Evolutionary conservation across 1,140 invertebrate genomes (phyloP).

Genomic region (Lepidurus couesii): DNA sequence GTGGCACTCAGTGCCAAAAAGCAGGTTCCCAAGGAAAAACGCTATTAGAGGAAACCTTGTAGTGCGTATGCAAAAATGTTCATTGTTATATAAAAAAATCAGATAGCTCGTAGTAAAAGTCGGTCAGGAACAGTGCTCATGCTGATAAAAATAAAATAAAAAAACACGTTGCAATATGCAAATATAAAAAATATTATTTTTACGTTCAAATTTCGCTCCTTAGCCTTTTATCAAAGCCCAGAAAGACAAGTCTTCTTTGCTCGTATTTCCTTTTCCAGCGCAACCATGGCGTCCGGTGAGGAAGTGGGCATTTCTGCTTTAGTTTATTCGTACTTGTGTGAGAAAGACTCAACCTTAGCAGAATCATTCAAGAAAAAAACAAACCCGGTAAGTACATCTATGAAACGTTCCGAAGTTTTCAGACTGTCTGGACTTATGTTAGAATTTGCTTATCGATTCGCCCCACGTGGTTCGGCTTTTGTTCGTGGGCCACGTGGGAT

Average conservation of each 20-base stretch:
- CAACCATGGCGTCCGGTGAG: conserved; percentile 24
- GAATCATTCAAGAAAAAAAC: conserved; percentile 33
- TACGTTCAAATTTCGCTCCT: too few relatives aligned
- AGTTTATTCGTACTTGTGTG: conserved; percentile 31
- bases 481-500: background rate
- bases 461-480: background rate
- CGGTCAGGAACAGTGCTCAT: too few relatives aligned
- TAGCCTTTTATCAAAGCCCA: too few relatives aligned
- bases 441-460: background rate
- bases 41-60: too few relatives aligned
- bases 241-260: background rate
- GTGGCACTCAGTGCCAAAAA: too few relatives aligned
- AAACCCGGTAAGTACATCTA: conserved; percentile 27
- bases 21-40: too few relatives aligned
- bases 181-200: too few relatives aligned
- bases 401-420: background rate
- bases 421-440: background rate
- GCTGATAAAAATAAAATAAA: too few relatives aligned
- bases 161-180: too few relatives aligned
- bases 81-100: too few relatives aligned
- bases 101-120: too few relatives aligned
- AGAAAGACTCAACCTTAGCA: conserved; percentile 30
- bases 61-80: too few relatives aligned
- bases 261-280: background rate
- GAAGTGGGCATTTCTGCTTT: conserved; percentile 27